Base-by-base conservation (phyloP, 2,113 vertebrate species). In the Haemorhous mexicanus region DNA sequence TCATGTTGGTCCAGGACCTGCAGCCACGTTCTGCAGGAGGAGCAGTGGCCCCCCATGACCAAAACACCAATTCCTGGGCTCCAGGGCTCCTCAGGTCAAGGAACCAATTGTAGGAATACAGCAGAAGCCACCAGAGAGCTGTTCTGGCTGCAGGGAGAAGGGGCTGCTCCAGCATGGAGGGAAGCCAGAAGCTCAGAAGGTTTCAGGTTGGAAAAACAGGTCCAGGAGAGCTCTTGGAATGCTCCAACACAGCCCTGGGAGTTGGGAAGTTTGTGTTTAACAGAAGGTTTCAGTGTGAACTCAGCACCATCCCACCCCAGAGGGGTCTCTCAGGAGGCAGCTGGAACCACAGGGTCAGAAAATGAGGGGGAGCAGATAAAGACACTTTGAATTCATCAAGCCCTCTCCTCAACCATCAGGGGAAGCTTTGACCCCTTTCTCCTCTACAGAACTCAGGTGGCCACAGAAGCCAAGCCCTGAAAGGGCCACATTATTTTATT, bases 321-420 rank as follows among this genome's bases (percentile, higher is more conserved):
- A 53, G 32, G 10, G 17, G 10, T 52, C 63, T 30, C 49, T 50
- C 77, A 52, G 27, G 28, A 62, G 66, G 49, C 10, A 44, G 39
- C 39, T 58, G n/a, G 27, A 46, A 4, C 7, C 33, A 24, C 19
- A 4, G 1, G 18, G 27, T 9, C 13, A 33, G 43, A 22, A 20
- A 37, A 0, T 0, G 30, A 28, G 22, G 20, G 16, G 21, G 19
- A 73, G 22, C 24, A 43, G 13, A 23, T 23, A 10, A 39, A 47
- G 30, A 15, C 1, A n/a, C 5, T 9, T 46, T 2, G 1, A 43
- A 16, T 4, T 5, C n/a, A 18, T 3, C 8, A 28, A 67, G 10
- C 10, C 14, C 11, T 11, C 24, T 59, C 33, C 46, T 41, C 35
- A 39, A 47, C 22, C 14, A 30, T 5, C 12, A 33, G 17, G 21